Evolutionary conservation across 2,113 vertebrate species (phyloP).

Genomic region (Varanus komodoensis): DNA sequence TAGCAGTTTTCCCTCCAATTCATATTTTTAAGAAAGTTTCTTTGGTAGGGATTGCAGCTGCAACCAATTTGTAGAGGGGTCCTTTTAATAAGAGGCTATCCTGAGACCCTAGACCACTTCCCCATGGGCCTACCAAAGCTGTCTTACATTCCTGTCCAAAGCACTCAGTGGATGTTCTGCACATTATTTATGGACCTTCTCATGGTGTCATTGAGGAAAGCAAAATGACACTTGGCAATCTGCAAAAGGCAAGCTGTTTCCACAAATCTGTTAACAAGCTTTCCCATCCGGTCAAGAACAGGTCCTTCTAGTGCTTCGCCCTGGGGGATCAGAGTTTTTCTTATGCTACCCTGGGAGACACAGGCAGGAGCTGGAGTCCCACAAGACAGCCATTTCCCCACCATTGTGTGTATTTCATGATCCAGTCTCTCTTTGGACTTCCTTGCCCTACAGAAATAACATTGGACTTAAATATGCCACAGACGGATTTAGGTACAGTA

Average conservation of each 20-base stretch:
- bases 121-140: slow-evolving; percentile 2
- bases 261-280: slow-evolving; percentile 74
- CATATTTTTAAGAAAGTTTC: slow-evolving; percentile 78
- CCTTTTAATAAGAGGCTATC: slow-evolving; percentile 76
- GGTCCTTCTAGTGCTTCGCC: slow-evolving; percentile 61
- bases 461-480: slow-evolving; percentile 12
- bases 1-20: slow-evolving; percentile 78
- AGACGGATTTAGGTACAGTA: slow-evolving; percentile 53
- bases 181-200: slow-evolving; percentile 70
- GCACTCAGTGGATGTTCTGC: slow-evolving; percentile 65
- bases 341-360: slow-evolving; percentile 36
- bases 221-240: slow-evolving; percentile 67
- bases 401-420: slow-evolving; percentile 50
- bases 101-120: slow-evolving; percentile 69
- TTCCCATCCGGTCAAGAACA: slow-evolving; percentile 62
- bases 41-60: slow-evolving; percentile 78
- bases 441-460: neutral
- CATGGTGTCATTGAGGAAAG: slow-evolving; percentile 61
- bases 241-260: slow-evolving; percentile 67
- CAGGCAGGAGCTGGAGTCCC: slow-evolving; percentile 5
- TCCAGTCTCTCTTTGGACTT: neutral
- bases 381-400: slow-evolving; percentile 4
- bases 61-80: slow-evolving; percentile 76
- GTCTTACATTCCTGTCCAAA: slow-evolving; percentile 67
- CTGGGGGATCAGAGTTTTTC: slow-evolving; percentile 44